Evolutionary conservation across 2,888 invertebrate genomes (phyloP), one percentile per base, ranked within the genome.

Genomic region (Chloroclysta siterata): DNA sequence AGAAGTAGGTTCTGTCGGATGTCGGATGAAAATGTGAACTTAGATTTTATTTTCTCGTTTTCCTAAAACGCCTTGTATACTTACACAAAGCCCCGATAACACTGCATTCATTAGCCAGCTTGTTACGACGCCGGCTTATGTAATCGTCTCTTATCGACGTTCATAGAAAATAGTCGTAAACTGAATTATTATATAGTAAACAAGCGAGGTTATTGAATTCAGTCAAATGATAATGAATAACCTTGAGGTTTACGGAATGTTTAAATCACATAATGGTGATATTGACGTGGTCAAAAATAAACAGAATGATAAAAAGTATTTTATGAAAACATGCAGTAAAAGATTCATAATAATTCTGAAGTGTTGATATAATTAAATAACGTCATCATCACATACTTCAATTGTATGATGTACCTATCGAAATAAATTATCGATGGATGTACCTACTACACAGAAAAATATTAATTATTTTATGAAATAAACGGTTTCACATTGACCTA

Each of bases 401-500:
- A 2, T 33, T 33, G 2, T 33, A 8, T 33, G 2, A 33, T 33
- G 6, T 33, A 8, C 8, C 33, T 8, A 33, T 33, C 33, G 33
- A 33, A 22, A 2, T 22, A 22, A 22, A 22, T 22, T 22, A 22
- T 22, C 22, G 22, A n/a, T n/a, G n/a, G n/a, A n/a, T n/a, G n/a
- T n/a, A n/a, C n/a, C n/a, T n/a, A n/a, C n/a, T n/a, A n/a, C n/a
- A n/a, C n/a, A n/a, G n/a, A n/a, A 22, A 22, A 22, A 22, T 22
- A 22, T 3, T 8, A 33, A 33, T 33, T 33, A 8, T 47, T 65
- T 62, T 61, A 65, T 62, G 53, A 67, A 60, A 52, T 60, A 47
- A 62, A 53, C 14, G 11, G 60, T 62, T 78, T 81, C 77, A 79
- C 82, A 80, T 76, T 82, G 82, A 82, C 82, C 82, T 71, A 75